Conservation (phyloP, 2,797 vertebrate genomes). For the Aplochiton taeniatus region DNA sequence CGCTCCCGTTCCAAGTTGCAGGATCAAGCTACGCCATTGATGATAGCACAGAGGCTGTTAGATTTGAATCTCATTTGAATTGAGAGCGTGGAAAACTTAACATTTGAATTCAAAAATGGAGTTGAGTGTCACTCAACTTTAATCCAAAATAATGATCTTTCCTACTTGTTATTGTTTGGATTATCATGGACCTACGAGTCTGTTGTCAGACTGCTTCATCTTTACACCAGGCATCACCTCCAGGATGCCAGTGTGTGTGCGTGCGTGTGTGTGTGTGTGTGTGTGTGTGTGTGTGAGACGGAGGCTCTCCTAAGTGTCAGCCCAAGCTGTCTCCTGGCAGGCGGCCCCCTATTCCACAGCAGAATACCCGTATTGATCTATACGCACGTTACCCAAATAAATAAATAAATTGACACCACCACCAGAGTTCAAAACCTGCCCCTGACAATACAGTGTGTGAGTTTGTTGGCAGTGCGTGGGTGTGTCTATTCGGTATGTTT, state of each 20-base stretch:
- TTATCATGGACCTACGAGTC: conserved; percentile 17
- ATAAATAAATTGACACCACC: conserved; percentile 71
- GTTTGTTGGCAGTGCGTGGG: background rate
- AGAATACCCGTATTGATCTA: conserved; percentile 77
- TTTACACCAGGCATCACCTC: background rate
- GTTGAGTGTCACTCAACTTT: conserved; percentile 9
- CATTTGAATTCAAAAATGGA: background rate
- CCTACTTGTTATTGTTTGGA: conserved; percentile 22
- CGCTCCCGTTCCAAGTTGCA: too few species aligned
- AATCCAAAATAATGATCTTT: conserved; percentile 12
- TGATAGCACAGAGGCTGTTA: conserved; percentile 5
- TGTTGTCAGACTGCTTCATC: background rate
- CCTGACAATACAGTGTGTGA: conserved; percentile 62
- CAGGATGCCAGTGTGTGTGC: background rate
- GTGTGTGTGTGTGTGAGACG: background rate
- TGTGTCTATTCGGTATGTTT: background rate
- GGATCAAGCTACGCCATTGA: too few species aligned
- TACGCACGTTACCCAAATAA: conserved; percentile 68
- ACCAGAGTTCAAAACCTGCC: conserved; percentile 73
- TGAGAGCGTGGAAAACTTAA: background rate
- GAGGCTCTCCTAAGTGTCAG: conserved; percentile 40
- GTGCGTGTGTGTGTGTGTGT: conserved; percentile 4
- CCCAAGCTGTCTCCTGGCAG: conserved; percentile 66
- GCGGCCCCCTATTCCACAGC: conserved; percentile 55
- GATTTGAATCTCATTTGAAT: conserved; percentile 44